phyloP scores from a whole-genome alignment of 2,888 invertebrate genomes.

The Athalia circularis region DNA sequence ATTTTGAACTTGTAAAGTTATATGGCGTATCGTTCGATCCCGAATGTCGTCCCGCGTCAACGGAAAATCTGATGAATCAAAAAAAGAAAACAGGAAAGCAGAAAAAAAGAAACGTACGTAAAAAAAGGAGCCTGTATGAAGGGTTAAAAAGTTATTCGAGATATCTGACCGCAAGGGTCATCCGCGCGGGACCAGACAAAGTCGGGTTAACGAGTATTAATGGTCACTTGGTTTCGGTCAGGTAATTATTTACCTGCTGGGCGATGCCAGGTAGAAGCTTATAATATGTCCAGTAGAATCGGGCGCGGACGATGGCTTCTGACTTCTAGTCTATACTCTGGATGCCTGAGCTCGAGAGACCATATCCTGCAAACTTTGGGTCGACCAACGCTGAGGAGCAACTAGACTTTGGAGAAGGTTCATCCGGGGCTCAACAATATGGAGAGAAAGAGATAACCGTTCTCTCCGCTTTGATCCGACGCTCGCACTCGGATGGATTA shows the following conservation, averaged over 20 bases:
- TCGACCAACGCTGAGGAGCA: background rate
- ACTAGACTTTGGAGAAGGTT: background rate
- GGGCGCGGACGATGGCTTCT: conserved; percentile 10
- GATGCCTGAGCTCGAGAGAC: no score
- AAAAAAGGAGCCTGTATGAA: conserved; percentile 3
- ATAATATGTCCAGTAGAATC: background rate
- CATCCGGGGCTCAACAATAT: conserved; percentile 1
- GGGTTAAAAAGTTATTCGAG: conserved; percentile 18
- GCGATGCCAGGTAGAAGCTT: conserved; percentile 28
- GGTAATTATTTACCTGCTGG: conserved; percentile 47
- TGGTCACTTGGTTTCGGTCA: conserved; percentile 30
- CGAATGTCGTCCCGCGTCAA: conserved; percentile 28
- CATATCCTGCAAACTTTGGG: background rate
- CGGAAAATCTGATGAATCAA: conserved; percentile 5
- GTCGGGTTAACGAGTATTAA: conserved; percentile 48
- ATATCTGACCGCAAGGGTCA: conserved; percentile 29
- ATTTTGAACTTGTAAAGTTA: conserved; percentile 42
- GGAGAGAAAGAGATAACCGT: conserved; percentile 20
- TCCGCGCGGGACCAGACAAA: conserved; percentile 31
- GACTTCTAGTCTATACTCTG: background rate
- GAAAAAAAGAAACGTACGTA: conserved; percentile 8
- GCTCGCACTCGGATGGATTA: conserved; percentile 21
- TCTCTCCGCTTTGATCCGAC: conserved; percentile 29
- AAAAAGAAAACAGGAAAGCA: background rate
- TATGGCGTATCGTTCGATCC: conserved; percentile 37